These are phyloP conservation scores for Metacarcinus magister DNA, from an alignment of 2,888 invertebrate genomes.

Conservation along the genomic window DNA sequence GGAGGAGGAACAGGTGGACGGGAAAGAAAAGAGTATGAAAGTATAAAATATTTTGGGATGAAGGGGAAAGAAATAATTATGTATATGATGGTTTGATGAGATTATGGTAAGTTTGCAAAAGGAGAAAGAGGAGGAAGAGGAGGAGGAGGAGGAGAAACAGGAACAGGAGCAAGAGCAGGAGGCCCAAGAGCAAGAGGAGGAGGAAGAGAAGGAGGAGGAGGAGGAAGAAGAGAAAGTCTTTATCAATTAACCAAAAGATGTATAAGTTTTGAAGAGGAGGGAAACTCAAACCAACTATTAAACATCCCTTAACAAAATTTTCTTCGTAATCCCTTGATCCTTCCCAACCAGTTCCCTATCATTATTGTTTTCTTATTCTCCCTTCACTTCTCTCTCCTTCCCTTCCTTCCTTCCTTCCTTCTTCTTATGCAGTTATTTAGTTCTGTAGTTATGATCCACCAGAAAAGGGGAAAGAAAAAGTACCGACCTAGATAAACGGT, in stretches of 20 bases:
- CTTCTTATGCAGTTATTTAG: not conserved
- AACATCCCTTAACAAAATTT: not conserved
- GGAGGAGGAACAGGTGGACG: conserved; percentile 56
- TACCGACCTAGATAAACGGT: not conserved
- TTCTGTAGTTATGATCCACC: not conserved
- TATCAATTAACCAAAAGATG: conserved; percentile 6
- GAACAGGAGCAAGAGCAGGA: too few relatives aligned
- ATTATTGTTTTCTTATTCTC: not conserved
- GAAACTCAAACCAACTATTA: not conserved
- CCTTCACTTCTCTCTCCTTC: not conserved
- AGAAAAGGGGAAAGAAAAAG: not conserved
- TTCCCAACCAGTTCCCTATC: not conserved
- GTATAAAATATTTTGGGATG: not conserved
- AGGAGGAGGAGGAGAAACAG: not conserved
- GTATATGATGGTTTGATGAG: conserved; percentile 48
- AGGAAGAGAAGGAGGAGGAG: too few relatives aligned
- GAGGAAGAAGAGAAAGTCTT: not conserved
- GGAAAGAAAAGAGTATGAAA: conserved; percentile 27
- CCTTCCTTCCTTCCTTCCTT: not conserved
- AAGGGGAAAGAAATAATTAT: not conserved
- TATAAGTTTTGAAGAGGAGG: not conserved
- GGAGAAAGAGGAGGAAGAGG: not conserved
- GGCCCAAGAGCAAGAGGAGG: not conserved
- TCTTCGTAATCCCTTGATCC: not conserved
- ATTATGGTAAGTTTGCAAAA: not conserved